These are phyloP conservation scores for Chelon auratus DNA, from an alignment of 2,797 vertebrate species.

Conservation along the genomic window DNA sequence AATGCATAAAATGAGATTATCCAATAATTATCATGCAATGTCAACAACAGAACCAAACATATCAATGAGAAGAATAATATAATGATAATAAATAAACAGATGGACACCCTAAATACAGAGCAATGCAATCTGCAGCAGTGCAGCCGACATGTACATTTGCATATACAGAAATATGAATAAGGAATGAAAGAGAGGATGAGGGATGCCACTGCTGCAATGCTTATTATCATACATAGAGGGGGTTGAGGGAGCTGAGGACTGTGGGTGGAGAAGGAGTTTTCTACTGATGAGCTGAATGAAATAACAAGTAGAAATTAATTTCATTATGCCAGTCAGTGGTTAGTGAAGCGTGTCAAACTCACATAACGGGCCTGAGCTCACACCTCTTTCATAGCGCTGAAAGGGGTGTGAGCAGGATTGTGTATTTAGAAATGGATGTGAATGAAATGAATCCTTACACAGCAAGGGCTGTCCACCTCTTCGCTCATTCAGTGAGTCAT, in stretches of 20 bases:
- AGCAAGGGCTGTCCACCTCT: conserved; percentile 56
- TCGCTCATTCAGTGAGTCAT: conserved; percentile 53
- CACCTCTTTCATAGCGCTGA: conserved; percentile 25
- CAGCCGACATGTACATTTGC: conserved; percentile 31
- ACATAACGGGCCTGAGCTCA: conserved; percentile 30
- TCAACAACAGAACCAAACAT: conserved; percentile 38
- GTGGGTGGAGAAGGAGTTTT: conserved; percentile 67
- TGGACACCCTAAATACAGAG: conserved; percentile 17
- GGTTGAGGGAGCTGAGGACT: conserved; percentile 29
- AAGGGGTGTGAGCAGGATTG: conserved; percentile 2
- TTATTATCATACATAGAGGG: conserved; percentile 67
- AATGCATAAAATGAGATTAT: conserved; percentile 28
- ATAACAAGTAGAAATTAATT: conserved; percentile 69
- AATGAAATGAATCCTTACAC: conserved; percentile 35
- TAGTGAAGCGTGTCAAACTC: conserved; percentile 49
- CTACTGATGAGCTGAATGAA: conserved; percentile 62
- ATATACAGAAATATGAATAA: conserved; percentile 64
- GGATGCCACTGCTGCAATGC: conserved; percentile 71
- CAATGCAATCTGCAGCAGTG: conserved; percentile 30
- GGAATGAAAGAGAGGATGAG: conserved; percentile 59
- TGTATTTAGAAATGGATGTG: conserved; percentile 29
- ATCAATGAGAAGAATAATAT: conserved; percentile 18
- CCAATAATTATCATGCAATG: conserved; percentile 30
- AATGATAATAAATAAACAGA: neutral
- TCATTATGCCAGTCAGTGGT: conserved; percentile 58